These are phyloP conservation scores for Graphium colonna DNA, from an alignment of 2,888 invertebrate genomes.

Conservation along the genomic window DNA sequence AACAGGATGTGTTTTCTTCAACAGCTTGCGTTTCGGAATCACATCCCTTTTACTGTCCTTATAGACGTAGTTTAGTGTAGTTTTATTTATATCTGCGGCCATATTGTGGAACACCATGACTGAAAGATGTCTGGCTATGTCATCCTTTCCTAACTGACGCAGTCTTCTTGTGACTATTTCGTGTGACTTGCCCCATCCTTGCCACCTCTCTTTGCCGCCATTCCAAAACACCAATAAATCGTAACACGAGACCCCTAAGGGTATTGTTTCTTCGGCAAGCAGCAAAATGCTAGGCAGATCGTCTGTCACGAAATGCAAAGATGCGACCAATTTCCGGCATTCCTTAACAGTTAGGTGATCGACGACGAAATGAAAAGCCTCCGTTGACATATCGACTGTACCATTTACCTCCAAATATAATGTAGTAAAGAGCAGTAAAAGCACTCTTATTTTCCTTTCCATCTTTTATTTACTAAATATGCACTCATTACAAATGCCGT, in stretches of 20 bases:
- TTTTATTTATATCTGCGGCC: conserved; percentile 64
- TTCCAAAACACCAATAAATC: conserved; percentile 81
- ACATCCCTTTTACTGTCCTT: conserved; percentile 28
- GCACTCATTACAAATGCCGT: conserved; percentile 1
- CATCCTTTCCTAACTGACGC: conserved; percentile 76
- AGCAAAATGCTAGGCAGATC: conserved; percentile 39
- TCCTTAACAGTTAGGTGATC: conserved; percentile 77
- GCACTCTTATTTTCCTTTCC: conserved; percentile 11
- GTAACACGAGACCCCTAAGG: conserved; percentile 75
- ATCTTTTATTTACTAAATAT: neutral
- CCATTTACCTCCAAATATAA: conserved; percentile 31
- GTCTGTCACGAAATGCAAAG: conserved; percentile 70
- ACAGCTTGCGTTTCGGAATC: neutral
- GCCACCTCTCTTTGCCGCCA: conserved; percentile 44
- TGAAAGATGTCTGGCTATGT: conserved; percentile 82
- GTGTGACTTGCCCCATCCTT: conserved; percentile 80
- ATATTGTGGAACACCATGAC: conserved; percentile 77
- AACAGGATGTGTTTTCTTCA: conserved; percentile 12
- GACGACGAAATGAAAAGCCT: conserved; percentile 70
- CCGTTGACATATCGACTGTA: conserved; percentile 49
- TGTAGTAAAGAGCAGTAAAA: conserved; percentile 41
- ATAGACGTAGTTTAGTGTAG: conserved; percentile 38
- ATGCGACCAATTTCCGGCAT: conserved; percentile 79
- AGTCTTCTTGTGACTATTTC: conserved; percentile 76
- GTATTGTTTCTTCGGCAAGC: conserved; percentile 57